These are phyloP conservation scores for Galbula dea DNA, from an alignment of 2,113 vertebrate genomes.

Conservation along the genomic window DNA sequence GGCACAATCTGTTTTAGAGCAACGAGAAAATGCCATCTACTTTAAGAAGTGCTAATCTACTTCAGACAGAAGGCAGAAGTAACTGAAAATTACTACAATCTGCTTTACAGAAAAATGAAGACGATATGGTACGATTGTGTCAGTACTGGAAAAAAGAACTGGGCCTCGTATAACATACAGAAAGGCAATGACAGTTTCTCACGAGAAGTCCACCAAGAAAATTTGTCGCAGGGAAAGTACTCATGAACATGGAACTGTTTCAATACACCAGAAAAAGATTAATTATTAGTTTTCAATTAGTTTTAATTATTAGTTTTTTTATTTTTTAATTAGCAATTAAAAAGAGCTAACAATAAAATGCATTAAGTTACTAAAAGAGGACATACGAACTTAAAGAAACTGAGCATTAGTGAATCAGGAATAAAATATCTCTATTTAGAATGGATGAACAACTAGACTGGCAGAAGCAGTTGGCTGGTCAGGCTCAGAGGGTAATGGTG, in stretches of 20 bases:
- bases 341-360: neutral
- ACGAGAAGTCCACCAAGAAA: neutral
- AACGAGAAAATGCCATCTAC: neutral
- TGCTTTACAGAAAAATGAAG: neutral
- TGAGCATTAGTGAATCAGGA: neutral
- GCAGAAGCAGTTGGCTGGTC: neutral
- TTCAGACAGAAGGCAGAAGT: neutral
- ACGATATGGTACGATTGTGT: accelerated
- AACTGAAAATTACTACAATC: neutral
- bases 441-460: neutral
- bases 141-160: neutral
- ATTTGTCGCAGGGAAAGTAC: neutral
- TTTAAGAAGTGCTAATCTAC: neutral
- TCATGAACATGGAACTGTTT: neutral
- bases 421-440: neutral
- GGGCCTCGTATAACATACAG: neutral
- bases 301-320: no score
- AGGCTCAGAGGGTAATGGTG: neutral
- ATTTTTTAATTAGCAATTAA: no score
- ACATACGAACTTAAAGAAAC: neutral
- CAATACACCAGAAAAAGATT: neutral
- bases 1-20: neutral
- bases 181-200: neutral
- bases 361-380: neutral
- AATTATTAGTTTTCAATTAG: no score